phyloP scores from a whole-genome alignment of 2,113 vertebrate genomes.

The Cryptomyrus ogoouensis region DNA sequence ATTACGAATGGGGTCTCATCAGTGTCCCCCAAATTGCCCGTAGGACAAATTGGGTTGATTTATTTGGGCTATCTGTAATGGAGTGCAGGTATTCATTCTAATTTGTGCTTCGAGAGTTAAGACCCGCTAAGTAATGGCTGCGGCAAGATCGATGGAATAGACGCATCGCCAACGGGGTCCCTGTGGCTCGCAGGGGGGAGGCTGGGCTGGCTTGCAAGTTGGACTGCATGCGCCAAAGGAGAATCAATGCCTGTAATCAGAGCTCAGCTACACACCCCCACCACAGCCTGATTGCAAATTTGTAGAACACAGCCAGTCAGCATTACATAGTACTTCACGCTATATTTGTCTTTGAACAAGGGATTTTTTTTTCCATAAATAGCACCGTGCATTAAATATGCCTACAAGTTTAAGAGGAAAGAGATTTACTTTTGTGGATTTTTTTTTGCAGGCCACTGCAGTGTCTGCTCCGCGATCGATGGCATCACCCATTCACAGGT shows the following conservation, averaged over 20 bases:
- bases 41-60: conserved; percentile 1
- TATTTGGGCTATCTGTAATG: neutral
- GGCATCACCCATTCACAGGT: neutral
- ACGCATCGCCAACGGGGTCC: conserved; percentile 9
- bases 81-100: neutral
- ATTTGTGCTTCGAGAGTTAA: conserved; percentile 11
- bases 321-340: neutral
- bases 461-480: neutral
- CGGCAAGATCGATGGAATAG: conserved; percentile 2
- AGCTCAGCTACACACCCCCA: conserved; percentile 17
- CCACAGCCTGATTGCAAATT: conserved; percentile 5
- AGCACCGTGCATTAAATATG: neutral
- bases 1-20: neutral
- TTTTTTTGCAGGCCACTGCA: neutral
- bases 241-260: conserved; percentile 37
- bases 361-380: neutral
- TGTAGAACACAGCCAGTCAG: neutral
- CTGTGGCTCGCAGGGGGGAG: neutral
- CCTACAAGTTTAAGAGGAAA: neutral
- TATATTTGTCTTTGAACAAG: neutral
- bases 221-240: conserved; percentile 19
- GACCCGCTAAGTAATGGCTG: neutral
- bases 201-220: neutral
- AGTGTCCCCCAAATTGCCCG: neutral
- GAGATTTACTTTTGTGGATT: neutral